Evolutionary conservation across 2,888 invertebrate genomes (phyloP), one percentile per base, ranked within the genome.

Genomic region (Kryphioiulus occultus): DNA sequence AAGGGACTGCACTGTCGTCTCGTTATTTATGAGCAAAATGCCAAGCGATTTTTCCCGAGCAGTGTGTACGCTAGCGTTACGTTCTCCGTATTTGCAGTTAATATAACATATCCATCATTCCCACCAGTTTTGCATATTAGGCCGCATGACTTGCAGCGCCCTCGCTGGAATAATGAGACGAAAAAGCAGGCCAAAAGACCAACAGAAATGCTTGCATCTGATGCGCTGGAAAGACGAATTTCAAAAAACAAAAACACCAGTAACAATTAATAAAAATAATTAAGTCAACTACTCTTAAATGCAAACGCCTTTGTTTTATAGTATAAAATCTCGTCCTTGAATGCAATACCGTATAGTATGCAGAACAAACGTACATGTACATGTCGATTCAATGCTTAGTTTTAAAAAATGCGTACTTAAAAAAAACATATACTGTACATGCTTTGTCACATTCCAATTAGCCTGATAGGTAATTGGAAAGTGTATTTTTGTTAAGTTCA

Each of bases 51-150:
- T 68, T 26, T 68, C 22, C 22, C 19, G 19, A 19, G 59, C 59
- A 68, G 22, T 68, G 22, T 68, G 59, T 68, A 68, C 59, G 22
- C 59, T 68, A 68, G 59, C 9, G 10, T 68, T 68, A 7, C 22
- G 22, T n/a, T 68, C 59, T 68, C 59, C 59, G 12, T 68, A 22
- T 68, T 68, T 26, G 59, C 59, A 68, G 59, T 68, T 68, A 68
- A 68, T 68, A 68, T 22, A 68, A 22, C 59, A 68, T 68, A 68
- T 68, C 59, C 59, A 68, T 68, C 59, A 68, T 22, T 68, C 19
- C 22, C 53, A 10, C 4, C 22, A 68, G 59, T 68, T 68, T 68
- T 68, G 59, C 59, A 26, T 68, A 68, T 68, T 68, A 68, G 22
- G 22, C 59, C 22, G 19, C 59, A 68, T 26, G 59, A 68, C 3